Percentiles rank a stretch among this genome's conserved stretches.
Evolutionary conservation across 2,888 invertebrate genomes (phyloP).

Genomic region (Tetramorium bicarinatum): DNA sequence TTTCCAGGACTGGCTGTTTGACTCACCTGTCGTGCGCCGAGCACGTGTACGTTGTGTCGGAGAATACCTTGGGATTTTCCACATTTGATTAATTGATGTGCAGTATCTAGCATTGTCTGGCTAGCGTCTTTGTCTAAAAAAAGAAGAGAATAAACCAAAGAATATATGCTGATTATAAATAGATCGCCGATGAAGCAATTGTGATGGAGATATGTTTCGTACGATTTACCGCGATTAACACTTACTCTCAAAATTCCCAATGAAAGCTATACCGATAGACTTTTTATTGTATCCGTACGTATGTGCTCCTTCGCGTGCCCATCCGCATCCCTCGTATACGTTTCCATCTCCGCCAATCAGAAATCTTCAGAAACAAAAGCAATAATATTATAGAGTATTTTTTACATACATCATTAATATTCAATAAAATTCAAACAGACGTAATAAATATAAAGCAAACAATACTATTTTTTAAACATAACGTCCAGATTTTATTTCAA

Average conservation of each 20-base stretch:
- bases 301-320: slow-evolving; percentile 89
- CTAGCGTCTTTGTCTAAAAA: slow-evolving; percentile 67
- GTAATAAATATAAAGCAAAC: too few relatives aligned
- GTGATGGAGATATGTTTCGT: neutral
- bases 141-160: neutral
- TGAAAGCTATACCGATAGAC: slow-evolving; percentile 89
- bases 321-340: slow-evolving; percentile 90
- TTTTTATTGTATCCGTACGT: slow-evolving; percentile 88
- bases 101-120: slow-evolving; percentile 74
- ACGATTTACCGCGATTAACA: neutral
- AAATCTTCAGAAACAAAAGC: slow-evolving; percentile 85
- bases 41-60: slow-evolving; percentile 76
- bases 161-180: neutral
- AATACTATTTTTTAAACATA: too few relatives aligned
- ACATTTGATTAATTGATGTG: slow-evolving; percentile 79
- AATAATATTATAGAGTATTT: neutral
- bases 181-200: neutral
- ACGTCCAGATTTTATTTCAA: too few relatives aligned
- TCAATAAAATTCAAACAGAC: neutral
- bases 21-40: slow-evolving; percentile 86
- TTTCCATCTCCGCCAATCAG: slow-evolving; percentile 90
- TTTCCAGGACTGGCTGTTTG: slow-evolving; percentile 88
- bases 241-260: slow-evolving; percentile 86
- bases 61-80: slow-evolving; percentile 76
- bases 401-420: neutral